phyloP scores from a whole-genome alignment of 2,113 vertebrate genomes.

The Pandion haliaetus region DNA sequence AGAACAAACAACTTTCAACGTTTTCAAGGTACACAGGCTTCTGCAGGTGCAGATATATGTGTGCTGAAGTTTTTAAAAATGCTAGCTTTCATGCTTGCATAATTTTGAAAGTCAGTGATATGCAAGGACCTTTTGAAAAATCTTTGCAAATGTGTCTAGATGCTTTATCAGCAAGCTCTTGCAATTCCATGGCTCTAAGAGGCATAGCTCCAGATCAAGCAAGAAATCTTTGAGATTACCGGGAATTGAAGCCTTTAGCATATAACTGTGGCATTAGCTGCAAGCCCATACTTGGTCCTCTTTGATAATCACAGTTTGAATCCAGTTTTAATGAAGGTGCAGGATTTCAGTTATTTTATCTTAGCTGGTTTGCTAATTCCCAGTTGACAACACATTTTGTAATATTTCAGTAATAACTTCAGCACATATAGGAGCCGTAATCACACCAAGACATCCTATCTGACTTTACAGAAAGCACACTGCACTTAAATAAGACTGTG shows the following conservation, averaged over 20 bases:
- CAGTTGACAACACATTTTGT: not conserved
- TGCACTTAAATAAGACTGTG: not conserved
- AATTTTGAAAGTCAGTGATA: not conserved
- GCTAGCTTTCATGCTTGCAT: not conserved
- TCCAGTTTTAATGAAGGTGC: conserved; percentile 1
- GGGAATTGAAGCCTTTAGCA: not conserved
- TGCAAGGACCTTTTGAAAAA: not conserved
- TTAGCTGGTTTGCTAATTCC: conserved; percentile 1
- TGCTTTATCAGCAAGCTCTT: not conserved
- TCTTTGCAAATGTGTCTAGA: not conserved
- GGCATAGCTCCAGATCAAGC: not conserved
- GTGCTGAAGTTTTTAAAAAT: not conserved
- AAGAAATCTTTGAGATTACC: not conserved
- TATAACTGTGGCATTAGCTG: not conserved
- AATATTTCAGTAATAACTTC: not conserved
- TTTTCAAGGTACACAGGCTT: not conserved
- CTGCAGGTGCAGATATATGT: not conserved
- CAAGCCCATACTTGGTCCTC: not conserved
- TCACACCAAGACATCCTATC: not conserved
- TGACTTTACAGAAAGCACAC: not conserved
- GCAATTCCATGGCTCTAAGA: not conserved
- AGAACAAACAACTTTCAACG: not conserved
- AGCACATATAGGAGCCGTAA: not conserved
- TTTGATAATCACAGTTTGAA: conserved; percentile 21
- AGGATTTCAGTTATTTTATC: conserved; percentile 15